Conservation (phyloP, 2,888 invertebrate species). For the Eustalomyia histrio region DNA sequence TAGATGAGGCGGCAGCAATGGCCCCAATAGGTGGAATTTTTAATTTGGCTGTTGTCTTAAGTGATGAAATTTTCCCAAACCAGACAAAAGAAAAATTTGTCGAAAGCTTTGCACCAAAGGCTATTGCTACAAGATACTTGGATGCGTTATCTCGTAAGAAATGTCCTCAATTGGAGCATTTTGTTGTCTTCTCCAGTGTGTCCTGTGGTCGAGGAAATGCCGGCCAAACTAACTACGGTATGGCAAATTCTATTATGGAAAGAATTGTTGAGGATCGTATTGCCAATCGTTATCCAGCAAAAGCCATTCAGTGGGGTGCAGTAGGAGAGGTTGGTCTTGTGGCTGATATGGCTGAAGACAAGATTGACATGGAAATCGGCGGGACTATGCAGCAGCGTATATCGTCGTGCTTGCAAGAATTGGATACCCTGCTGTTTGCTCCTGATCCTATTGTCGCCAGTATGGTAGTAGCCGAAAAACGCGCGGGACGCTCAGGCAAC, state of each 20-base stretch:
- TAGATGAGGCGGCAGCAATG: conserved; percentile 83
- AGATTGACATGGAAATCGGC: conserved; percentile 84
- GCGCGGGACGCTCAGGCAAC: conserved; percentile 82
- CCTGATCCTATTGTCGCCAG: conserved; percentile 86
- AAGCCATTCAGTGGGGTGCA: conserved; percentile 95
- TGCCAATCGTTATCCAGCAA: conserved; percentile 85
- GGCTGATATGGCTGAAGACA: conserved; percentile 85
- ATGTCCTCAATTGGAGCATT: conserved; percentile 83
- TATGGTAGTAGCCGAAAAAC: conserved; percentile 92
- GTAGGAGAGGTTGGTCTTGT: conserved; percentile 91
- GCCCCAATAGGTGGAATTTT: conserved; percentile 91
- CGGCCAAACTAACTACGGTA: conserved; percentile 90
- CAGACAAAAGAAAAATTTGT: conserved; percentile 86
- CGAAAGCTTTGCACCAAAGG: conserved; percentile 87
- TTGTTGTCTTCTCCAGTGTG: conserved; percentile 94
- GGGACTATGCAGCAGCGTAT: conserved; percentile 92
- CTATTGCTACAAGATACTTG: conserved; percentile 86
- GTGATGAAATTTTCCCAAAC: conserved; percentile 88
- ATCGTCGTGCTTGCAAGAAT: conserved; percentile 86
- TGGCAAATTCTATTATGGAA: conserved; percentile 94
- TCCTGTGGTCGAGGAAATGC: conserved; percentile 93
- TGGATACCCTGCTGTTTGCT: conserved; percentile 87
- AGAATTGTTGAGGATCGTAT: conserved; percentile 88
- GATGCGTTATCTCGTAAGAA: conserved; percentile 83
- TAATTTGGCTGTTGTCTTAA: conserved; percentile 91